Evolutionary conservation across 2,888 invertebrate species (phyloP).

Genomic region (Drosophila subsilvestris): DNA sequence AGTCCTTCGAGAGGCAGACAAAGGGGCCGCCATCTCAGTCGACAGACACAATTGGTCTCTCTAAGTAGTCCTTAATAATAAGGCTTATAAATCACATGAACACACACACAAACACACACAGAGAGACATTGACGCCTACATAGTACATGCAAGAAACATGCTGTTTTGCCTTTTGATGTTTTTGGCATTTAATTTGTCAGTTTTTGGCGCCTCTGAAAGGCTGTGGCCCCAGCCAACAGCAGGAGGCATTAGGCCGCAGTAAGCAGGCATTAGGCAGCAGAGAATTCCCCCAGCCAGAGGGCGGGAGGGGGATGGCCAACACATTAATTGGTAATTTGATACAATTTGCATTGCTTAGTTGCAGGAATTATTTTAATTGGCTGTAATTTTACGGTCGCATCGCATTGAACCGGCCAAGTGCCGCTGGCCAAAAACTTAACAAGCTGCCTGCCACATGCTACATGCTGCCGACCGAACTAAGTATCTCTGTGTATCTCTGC

Average conservation of each 20-base stretch:
- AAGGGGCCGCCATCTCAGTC: neutral
- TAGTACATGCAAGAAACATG: constrained; percentile 5
- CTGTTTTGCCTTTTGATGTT: constrained; percentile 44
- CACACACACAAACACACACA: neutral
- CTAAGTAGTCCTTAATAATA: constrained; percentile 34
- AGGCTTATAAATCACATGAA: constrained; percentile 39
- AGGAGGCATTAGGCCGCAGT: neutral
- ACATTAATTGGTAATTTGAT: constrained; percentile 50
- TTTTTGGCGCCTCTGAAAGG: constrained; percentile 34
- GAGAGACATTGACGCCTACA: neutral
- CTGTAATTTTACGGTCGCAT: constrained; percentile 34
- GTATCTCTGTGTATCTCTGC: too few species aligned
- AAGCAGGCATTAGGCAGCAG: too few species aligned
- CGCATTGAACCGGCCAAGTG: constrained; percentile 16
- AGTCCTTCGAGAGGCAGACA: neutral
- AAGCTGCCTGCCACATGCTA: constrained; percentile 11
- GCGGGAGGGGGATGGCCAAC: neutral
- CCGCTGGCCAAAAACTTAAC: constrained; percentile 32
- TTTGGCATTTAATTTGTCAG: constrained; percentile 49
- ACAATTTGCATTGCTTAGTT: constrained; percentile 48
- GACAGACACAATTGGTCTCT: neutral
- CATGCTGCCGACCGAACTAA: neutral
- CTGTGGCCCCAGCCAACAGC: neutral
- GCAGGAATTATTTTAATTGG: constrained; percentile 40
- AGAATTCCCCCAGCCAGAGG: too few species aligned